These are phyloP conservation scores for Agriotes lineatus DNA, from an alignment of 2,888 invertebrate species.

Conservation along the genomic window DNA sequence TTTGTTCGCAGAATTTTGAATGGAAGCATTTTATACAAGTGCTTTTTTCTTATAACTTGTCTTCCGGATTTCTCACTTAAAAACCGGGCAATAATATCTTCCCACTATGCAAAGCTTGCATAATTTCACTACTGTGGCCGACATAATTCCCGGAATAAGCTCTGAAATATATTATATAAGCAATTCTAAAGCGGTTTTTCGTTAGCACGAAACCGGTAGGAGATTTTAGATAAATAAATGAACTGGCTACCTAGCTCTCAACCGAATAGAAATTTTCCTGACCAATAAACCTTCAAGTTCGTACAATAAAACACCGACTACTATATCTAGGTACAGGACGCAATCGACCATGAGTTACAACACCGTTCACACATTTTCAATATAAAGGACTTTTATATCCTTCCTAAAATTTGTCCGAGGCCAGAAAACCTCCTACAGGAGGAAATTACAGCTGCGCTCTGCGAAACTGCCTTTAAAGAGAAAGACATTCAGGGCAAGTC, in stretches of 20 bases:
- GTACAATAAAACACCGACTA: not conserved
- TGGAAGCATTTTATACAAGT: constrained; percentile 42
- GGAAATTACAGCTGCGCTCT: constrained; percentile 18
- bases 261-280: too few species aligned
- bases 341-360: constrained; percentile 22
- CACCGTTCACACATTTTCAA: constrained; percentile 45
- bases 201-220: too few species aligned
- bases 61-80: constrained; percentile 23
- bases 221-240: too few species aligned
- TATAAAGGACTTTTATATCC: constrained; percentile 44
- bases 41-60: constrained; percentile 39
- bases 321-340: not conserved
- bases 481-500: constrained; percentile 21
- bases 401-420: constrained; percentile 32
- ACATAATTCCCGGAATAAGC: too few species aligned
- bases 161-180: too few species aligned
- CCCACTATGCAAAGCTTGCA: not conserved
- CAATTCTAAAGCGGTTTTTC: too few species aligned
- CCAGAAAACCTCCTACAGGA: constrained; percentile 13
- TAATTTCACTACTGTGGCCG: not conserved
- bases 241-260: too few species aligned
- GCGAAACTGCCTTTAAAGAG: constrained; percentile 9
- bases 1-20: constrained; percentile 42
- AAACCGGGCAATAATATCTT: not conserved
- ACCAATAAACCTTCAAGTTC: not conserved